Percentiles rank a stretch among this genome's conserved stretches.
Conservation (phyloP, 1,140 invertebrate genomes). For the Zaprionus capensis region DNA sequence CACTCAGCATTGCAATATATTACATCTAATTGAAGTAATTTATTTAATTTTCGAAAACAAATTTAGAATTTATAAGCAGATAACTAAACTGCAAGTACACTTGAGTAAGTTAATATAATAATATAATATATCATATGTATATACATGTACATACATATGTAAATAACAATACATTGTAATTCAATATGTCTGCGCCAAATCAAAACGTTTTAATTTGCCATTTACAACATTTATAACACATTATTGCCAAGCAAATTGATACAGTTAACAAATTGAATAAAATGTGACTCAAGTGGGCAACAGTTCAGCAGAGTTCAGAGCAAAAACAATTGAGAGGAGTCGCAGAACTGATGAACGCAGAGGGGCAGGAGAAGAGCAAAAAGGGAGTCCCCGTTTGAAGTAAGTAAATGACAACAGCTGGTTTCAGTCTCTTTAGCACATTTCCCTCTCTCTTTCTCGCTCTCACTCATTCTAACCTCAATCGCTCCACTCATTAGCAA, state of each 20-base stretch:
- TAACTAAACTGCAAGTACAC: too few species aligned
- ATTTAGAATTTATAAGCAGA: too few species aligned
- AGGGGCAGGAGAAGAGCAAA: neutral
- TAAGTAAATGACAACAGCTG: conserved; percentile 78
- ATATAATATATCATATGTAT: neutral
- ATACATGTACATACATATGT: neutral
- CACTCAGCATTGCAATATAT: neutral
- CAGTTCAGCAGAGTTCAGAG: conserved; percentile 61
- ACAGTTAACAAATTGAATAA: conserved; percentile 65
- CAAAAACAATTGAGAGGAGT: conserved; percentile 41
- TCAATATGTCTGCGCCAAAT: conserved; percentile 11
- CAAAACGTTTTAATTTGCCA: conserved; percentile 9
- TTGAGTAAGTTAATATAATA: too few species aligned
- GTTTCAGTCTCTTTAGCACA: conserved; percentile 40
- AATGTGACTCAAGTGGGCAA: conserved; percentile 65
- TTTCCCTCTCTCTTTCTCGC: conserved; percentile 13
- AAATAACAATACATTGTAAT: neutral
- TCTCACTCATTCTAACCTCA: conserved; percentile 31
- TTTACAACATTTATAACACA: conserved; percentile 33
- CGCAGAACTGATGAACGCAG: neutral
- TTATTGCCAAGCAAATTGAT: conserved; percentile 53
- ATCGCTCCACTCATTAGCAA: conserved; percentile 73
- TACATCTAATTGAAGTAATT: too few species aligned
- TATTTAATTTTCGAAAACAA: too few species aligned
- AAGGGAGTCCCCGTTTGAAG: neutral